phyloP scores from a whole-genome alignment of 2,888 invertebrate genomes.

The Enoplolaimus lenunculus region DNA sequence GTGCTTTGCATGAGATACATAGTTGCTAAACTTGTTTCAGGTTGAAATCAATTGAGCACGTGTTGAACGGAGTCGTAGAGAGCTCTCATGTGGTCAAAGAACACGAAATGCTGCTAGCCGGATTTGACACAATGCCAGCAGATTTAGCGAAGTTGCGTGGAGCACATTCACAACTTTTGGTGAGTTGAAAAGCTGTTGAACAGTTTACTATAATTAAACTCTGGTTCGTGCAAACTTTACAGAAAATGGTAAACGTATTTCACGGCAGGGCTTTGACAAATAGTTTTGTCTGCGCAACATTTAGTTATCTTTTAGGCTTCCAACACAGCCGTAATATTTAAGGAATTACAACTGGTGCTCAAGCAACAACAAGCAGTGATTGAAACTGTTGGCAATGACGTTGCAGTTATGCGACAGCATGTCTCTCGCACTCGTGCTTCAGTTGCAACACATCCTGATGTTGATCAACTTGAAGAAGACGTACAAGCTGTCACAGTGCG shows the following conservation, averaged over 20 bases:
- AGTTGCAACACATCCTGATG: conserved; percentile 60
- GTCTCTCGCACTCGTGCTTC: conserved; percentile 68
- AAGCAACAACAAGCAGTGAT: conserved; percentile 63
- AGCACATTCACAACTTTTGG: conserved; percentile 50
- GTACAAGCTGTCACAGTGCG: conserved; percentile 66
- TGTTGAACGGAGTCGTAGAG: conserved; percentile 73
- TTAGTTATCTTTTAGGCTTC: no score
- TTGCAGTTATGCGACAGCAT: conserved; percentile 66
- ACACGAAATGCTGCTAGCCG: conserved; percentile 72
- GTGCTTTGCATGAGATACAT: neutral
- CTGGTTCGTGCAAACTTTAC: no score
- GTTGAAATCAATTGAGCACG: conserved; percentile 73
- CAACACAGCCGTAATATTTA: no score
- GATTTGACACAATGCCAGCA: conserved; percentile 72
- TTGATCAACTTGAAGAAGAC: conserved; percentile 75
- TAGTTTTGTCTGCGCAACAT: no score
- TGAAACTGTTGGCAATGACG: conserved; percentile 77
- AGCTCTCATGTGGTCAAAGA: conserved; percentile 72
- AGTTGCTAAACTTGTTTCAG: conserved; percentile 42
- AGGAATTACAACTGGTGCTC: conserved; percentile 64
- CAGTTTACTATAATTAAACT: no score
- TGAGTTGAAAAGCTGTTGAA: no score
- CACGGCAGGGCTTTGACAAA: neutral
- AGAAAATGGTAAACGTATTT: neutral
- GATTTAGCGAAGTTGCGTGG: conserved; percentile 63